A percentile compares a stretch with the other conserved stretches of the same genome.
Conservation (phyloP, 2,888 invertebrate genomes). For the Scaptomyza cyrtandrae region DNA sequence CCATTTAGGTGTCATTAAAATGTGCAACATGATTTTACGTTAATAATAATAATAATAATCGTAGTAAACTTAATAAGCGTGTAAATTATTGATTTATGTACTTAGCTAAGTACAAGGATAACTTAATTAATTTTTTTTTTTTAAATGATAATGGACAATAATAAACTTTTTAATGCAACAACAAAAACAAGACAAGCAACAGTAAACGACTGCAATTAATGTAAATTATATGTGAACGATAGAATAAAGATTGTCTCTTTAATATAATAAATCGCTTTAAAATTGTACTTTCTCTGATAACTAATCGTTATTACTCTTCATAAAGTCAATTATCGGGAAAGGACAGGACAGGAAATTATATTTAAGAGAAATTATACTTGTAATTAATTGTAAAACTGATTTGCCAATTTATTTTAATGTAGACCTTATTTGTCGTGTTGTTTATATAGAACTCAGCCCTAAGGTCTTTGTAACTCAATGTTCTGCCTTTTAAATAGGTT, state of each 20-base stretch:
- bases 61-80: background rate
- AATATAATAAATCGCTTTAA: background rate
- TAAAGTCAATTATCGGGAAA: background rate
- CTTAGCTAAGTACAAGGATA: background rate
- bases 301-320: background rate
- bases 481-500: too few species aligned
- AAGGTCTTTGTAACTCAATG: too few species aligned
- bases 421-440: too few species aligned
- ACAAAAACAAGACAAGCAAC: background rate
- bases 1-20: background rate
- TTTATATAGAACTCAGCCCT: too few species aligned
- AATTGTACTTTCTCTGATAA: background rate
- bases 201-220: background rate
- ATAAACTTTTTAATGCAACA: background rate
- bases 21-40: conserved; percentile 6
- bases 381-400: too few species aligned
- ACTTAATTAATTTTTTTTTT: background rate
- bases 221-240: background rate
- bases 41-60: background rate
- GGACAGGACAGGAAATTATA: background rate
- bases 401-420: too few species aligned
- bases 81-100: background rate
- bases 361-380: background rate
- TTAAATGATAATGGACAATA: too few species aligned
- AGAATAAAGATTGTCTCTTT: background rate